Evolutionary conservation across 2,797 vertebrate species (phyloP).

Genomic region (Nyctalus aviator): DNA sequence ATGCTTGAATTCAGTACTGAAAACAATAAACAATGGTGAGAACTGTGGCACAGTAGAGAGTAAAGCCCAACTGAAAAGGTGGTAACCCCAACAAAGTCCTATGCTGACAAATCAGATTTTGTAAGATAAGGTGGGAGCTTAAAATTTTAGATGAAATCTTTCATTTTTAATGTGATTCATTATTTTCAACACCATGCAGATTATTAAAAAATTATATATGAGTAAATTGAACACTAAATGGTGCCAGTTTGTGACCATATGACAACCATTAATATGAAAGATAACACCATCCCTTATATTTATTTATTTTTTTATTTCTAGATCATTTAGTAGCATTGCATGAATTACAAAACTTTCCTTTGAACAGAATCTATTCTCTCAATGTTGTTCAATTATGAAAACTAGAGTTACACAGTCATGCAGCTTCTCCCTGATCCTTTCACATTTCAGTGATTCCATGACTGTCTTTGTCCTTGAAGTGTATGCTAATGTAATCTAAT

Average conservation of each 20-base stretch:
- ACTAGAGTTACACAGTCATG: background rate
- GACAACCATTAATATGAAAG: background rate
- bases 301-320: background rate
- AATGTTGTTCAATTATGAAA: background rate
- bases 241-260: background rate
- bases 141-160: background rate
- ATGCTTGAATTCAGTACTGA: background rate
- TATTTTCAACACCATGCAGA: background rate
- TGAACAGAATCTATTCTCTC: background rate
- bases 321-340: background rate
- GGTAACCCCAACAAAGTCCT: background rate
- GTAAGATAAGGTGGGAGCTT: background rate
- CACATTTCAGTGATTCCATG: background rate
- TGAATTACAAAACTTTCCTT: slow-evolving; percentile 7
- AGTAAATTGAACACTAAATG: background rate
- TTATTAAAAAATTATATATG: background rate
- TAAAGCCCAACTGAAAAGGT: background rate
- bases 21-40: background rate
- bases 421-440: background rate
- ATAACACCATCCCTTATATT: background rate
- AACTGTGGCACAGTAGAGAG: background rate
- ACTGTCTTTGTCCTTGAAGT: background rate
- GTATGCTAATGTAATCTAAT: background rate
- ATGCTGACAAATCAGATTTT: background rate
- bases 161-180: background rate